Base-by-base conservation (phyloP, 2,797 vertebrate species). In the Hydrolagus colliei region DNA sequence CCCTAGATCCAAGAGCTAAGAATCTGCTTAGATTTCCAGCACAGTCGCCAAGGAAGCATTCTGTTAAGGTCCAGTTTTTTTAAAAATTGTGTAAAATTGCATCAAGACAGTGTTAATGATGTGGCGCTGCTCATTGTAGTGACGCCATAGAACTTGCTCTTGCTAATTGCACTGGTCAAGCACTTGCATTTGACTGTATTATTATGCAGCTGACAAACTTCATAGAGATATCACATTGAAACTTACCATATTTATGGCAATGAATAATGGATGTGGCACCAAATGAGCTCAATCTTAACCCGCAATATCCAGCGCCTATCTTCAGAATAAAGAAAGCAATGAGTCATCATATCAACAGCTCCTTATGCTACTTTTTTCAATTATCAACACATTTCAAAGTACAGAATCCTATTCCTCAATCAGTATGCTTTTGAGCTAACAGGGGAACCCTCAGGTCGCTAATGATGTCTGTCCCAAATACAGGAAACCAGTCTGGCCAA, bases 341-440 rank as follows among this genome's bases (percentile, higher is more conserved):
- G 88, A 88, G 87, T 89, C 88, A 90, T 87, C 86, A 41, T 20
- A 79, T 65, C 68, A 78, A 77, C 52, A 84, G 76, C 62, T 59
- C 52, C 14, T 9, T 62, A 62, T 75, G 35, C 61, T 80, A 73
- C 62, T 71, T 71, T 86, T 72, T n/a, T 63, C 68, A 72, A 85
- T 85, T 75, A 62, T 67, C 80, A 71, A 71, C 41, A 85, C 27
- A 41, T 73, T 67, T 86, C 79, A 73, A 78, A 32, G 87, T 62
- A 80, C 79, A 84, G 52, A 41, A 84, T 63, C 32, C 13, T 52
- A n/a, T 41, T 84, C 65, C 79, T 68, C 65, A 84, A 82, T 84
- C 65, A 84, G 32, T 68, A 14, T 18, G 71, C 71, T 67, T 71
- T 84, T 67, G 71, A 71, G 52, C 79, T 67, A 35, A 84, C 35